A percentile compares a stretch with the other conserved stretches of the same genome.
These are phyloP conservation scores for Orussus abietinus DNA, from an alignment of 1,140 invertebrate genomes.

Conservation along the genomic window DNA sequence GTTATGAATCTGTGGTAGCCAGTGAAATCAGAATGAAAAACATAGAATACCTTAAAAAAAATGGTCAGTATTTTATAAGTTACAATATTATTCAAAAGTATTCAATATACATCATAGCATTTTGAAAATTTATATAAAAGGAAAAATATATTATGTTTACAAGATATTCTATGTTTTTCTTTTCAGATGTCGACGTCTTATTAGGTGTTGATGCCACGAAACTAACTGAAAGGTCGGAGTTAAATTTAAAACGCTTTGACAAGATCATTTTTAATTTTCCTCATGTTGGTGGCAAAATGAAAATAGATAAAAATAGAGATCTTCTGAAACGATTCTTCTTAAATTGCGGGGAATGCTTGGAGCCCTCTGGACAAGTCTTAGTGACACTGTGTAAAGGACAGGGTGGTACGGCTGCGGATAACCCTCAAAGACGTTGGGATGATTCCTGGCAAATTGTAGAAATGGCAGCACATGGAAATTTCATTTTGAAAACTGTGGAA, in stretches of 20 bases:
- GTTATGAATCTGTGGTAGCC: slow-evolving; percentile 30
- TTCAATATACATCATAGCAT: slow-evolving; percentile 1
- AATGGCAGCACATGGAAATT: slow-evolving; percentile 56
- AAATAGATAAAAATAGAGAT: slow-evolving; percentile 59
- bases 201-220: slow-evolving; percentile 56
- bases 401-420: slow-evolving; percentile 58
- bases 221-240: slow-evolving; percentile 29
- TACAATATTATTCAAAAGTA: neutral
- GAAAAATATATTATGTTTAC: neutral
- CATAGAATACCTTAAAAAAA: slow-evolving; percentile 30
- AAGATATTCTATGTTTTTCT: slow-evolving; percentile 20
- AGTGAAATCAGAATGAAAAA: slow-evolving; percentile 32
- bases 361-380: slow-evolving; percentile 45
- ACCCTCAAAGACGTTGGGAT: slow-evolving; percentile 52
- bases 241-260: slow-evolving; percentile 43
- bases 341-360: slow-evolving; percentile 45
- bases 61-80: slow-evolving; percentile 36
- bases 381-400: slow-evolving; percentile 62
- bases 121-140: neutral
- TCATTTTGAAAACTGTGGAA: slow-evolving; percentile 50
- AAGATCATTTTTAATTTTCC: slow-evolving; percentile 65
- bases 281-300: slow-evolving; percentile 63
- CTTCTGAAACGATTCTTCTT: slow-evolving; percentile 57
- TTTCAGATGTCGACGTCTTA: slow-evolving; percentile 52
- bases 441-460: slow-evolving; percentile 64